A percentile compares a stretch with the other conserved stretches of the same genome.
These are phyloP conservation scores for Drosophila eohydei DNA, from an alignment of 2,888 invertebrate species.

Conservation along the genomic window DNA sequence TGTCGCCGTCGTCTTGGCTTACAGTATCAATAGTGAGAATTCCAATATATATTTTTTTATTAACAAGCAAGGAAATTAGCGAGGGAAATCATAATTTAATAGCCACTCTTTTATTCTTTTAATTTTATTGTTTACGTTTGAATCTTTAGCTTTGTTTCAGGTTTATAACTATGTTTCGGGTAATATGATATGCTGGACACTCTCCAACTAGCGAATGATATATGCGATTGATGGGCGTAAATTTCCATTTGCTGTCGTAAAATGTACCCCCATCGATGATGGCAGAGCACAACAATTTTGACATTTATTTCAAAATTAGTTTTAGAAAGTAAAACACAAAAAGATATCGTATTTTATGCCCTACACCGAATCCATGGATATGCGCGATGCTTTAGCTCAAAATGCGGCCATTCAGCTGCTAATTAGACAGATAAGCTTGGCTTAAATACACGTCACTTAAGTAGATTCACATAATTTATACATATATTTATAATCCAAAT, in stretches of 20 bases:
- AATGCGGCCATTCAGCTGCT: constrained; percentile 70
- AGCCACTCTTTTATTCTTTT: constrained; percentile 56
- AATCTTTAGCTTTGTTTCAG: constrained; percentile 47
- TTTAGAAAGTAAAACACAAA: constrained; percentile 66
- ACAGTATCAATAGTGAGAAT: constrained; percentile 56
- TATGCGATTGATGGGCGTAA: constrained; percentile 53
- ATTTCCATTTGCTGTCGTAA: constrained; percentile 59
- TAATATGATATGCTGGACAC: constrained; percentile 56
- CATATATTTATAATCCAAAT: constrained; percentile 13
- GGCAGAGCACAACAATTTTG: constrained; percentile 51
- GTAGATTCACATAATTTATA: constrained; percentile 17
- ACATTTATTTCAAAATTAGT: constrained; percentile 76
- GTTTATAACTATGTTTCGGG: constrained; percentile 39
- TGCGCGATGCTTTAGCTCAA: constrained; percentile 41
- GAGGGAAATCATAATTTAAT: constrained; percentile 78
- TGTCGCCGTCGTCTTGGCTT: constrained; percentile 43
- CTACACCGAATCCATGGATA: constrained; percentile 38
- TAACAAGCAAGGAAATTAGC: constrained; percentile 77
- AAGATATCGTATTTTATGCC: constrained; percentile 72
- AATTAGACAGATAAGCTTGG: constrained; percentile 70
- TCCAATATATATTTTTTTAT: constrained; percentile 69
- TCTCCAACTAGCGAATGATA: constrained; percentile 35
- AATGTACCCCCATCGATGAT: constrained; percentile 70
- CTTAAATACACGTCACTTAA: constrained; percentile 37
- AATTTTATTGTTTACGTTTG: constrained; percentile 56